A percentile compares a stretch with the other conserved stretches of the same genome.
These are phyloP conservation scores for Rhagoletis pomonella DNA, from an alignment of 1,140 invertebrate species.

Conservation along the genomic window DNA sequence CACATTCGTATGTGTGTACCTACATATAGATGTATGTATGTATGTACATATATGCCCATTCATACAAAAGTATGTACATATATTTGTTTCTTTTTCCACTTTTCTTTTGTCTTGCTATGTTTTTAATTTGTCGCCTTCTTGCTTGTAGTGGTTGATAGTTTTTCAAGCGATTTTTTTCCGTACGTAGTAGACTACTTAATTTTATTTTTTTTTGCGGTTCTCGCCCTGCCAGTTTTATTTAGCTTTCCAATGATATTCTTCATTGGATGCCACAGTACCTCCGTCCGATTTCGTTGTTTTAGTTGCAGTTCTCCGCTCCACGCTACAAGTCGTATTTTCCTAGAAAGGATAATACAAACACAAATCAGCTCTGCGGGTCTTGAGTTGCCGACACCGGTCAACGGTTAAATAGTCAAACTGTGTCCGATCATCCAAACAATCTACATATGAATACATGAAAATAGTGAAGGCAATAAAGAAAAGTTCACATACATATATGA, in stretches of 20 bases:
- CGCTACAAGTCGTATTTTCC: slow-evolving; percentile 70
- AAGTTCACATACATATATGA: slow-evolving; percentile 14
- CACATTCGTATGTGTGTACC: too few species aligned
- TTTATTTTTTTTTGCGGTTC: slow-evolving; percentile 27
- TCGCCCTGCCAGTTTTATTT: slow-evolving; percentile 20
- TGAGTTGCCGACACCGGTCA: slow-evolving; percentile 24
- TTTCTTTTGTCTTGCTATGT: slow-evolving; percentile 26
- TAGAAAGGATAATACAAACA: slow-evolving; percentile 13
- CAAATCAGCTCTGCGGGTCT: slow-evolving; percentile 4
- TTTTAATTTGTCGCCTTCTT: slow-evolving; percentile 35
- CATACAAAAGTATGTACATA: background rate
- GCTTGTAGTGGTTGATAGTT: slow-evolving; percentile 43
- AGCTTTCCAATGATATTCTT: slow-evolving; percentile 46
- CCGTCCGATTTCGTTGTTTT: slow-evolving; percentile 57
- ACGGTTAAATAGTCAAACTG: background rate
- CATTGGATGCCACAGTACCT: slow-evolving; percentile 30
- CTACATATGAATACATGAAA: background rate
- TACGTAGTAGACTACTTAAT: background rate
- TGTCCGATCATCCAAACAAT: background rate
- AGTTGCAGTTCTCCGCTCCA: slow-evolving; percentile 73
- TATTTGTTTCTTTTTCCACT: background rate
- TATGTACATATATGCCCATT: too few species aligned
- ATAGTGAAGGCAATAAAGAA: background rate
- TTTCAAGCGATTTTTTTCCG: slow-evolving; percentile 8
- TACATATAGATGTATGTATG: too few species aligned